Evolutionary conservation across 2,113 vertebrate genomes (phyloP).

Genomic region (Plotosus lineatus): DNA sequence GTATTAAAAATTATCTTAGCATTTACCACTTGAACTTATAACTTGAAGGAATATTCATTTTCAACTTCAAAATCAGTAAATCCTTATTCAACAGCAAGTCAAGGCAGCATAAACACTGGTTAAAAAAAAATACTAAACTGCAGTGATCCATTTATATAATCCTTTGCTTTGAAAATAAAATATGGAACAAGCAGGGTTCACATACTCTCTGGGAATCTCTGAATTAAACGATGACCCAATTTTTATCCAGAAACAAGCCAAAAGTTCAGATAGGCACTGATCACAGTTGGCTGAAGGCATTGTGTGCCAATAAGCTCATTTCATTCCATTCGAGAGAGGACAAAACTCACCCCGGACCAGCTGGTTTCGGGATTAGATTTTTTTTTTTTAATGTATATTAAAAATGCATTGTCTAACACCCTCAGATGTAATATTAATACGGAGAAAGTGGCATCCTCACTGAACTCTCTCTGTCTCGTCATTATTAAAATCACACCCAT

Average conservation of each 20-base stretch:
- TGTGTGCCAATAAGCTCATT: slow-evolving; percentile 22
- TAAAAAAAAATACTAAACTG: slow-evolving; percentile 5
- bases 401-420: slow-evolving; percentile 8
- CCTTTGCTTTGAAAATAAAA: slow-evolving; percentile 7
- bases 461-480: background rate
- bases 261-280: background rate
- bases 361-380: slow-evolving; percentile 33
- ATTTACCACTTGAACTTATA: too few relatives aligned
- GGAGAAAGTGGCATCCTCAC: background rate
- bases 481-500: background rate
- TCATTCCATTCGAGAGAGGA: slow-evolving; percentile 22
- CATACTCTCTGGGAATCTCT: background rate
- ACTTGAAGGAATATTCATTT: too few relatives aligned
- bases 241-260: slow-evolving; percentile 15
- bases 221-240: slow-evolving; percentile 20
- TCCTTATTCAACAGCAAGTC: too few relatives aligned
- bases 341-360: slow-evolving; percentile 6
- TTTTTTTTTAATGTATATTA: slow-evolving; percentile 29
- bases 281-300: slow-evolving; percentile 30
- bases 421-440: slow-evolving; percentile 23
- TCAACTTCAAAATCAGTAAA: too few relatives aligned
- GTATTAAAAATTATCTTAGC: too few relatives aligned
- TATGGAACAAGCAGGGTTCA: background rate
- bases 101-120: too few relatives aligned
- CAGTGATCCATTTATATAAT: slow-evolving; percentile 6